A percentile compares a stretch with the other conserved stretches of the same genome.
Evolutionary conservation across 2,113 vertebrate genomes (phyloP).

Genomic region (Pelecanoides urinatrix): DNA sequence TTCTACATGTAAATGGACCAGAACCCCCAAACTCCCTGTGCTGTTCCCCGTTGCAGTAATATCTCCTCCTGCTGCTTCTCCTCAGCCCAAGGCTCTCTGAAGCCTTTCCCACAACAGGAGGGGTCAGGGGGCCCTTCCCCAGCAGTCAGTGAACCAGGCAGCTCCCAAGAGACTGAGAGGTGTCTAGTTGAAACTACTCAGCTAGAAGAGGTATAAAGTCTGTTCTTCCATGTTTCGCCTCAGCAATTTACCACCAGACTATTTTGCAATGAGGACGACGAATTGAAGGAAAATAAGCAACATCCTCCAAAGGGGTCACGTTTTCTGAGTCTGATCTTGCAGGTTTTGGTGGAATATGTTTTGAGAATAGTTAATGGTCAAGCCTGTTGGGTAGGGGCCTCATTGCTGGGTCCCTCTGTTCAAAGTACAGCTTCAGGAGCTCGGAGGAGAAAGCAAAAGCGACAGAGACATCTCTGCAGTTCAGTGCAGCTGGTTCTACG

Average conservation of each 20-base stretch:
- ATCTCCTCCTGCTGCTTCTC: neutral
- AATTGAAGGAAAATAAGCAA: neutral
- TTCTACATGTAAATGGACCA: rapidly evolving
- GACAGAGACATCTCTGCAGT: neutral
- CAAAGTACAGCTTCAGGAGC: neutral
- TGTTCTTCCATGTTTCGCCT: neutral
- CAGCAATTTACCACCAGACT: neutral
- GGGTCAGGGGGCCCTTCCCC: rapidly evolving
- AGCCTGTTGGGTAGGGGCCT: neutral
- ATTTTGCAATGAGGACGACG: rapidly evolving
- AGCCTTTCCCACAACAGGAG: neutral
- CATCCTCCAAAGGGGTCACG: neutral
- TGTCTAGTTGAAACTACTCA: neutral
- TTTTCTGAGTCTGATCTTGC: neutral
- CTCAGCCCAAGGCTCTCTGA: neutral
- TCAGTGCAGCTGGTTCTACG: neutral
- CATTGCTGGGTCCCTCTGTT: neutral
- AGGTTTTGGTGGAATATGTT: neutral
- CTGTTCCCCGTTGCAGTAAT: rapidly evolving
- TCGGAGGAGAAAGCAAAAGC: neutral
- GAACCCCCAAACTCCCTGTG: neutral
- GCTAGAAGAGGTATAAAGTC: neutral
- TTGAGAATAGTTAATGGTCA: neutral
- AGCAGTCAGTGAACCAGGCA: neutral
- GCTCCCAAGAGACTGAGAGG: neutral